A percentile compares a stretch with the other conserved stretches of the same genome.
Conservation (phyloP, 2,113 vertebrate genomes). For the Canis aureus region DNA sequence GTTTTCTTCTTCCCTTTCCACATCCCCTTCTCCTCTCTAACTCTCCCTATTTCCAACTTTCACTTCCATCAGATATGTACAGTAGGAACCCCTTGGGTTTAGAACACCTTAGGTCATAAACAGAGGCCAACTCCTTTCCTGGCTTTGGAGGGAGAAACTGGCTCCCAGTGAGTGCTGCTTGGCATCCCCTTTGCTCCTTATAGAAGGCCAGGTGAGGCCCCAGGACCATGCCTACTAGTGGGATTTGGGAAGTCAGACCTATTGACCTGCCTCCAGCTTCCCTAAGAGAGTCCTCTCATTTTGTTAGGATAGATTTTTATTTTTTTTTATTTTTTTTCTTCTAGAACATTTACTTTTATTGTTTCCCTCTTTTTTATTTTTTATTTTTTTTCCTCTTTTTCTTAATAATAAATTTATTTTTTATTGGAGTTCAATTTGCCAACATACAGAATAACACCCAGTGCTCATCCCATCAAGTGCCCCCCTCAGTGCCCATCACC, state of each 20-base stretch:
- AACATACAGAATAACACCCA: no score
- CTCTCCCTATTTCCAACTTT: neutral
- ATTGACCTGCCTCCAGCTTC: neutral
- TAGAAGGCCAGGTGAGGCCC: neutral
- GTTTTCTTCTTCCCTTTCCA: neutral
- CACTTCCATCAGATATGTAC: neutral
- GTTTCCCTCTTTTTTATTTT: no score
- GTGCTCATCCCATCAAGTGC: no score
- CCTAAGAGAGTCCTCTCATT: neutral
- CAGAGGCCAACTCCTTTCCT: neutral
- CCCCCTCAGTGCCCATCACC: no score
- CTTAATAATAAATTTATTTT: no score
- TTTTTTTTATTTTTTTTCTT: no score
- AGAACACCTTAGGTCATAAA: neutral
- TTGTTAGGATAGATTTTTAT: conserved; percentile 16
- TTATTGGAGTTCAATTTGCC: no score
- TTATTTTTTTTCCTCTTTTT: no score
- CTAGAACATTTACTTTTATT: no score
- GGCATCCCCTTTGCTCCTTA: neutral
- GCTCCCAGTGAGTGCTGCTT: neutral
- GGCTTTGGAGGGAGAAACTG: conserved; percentile 3
- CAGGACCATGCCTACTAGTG: neutral
- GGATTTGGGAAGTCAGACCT: neutral
- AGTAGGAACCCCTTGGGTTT: conserved; percentile 10
- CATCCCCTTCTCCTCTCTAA: neutral